Evolutionary conservation across 2,113 vertebrate genomes (phyloP).

Genomic region (Ciconia stormi): DNA sequence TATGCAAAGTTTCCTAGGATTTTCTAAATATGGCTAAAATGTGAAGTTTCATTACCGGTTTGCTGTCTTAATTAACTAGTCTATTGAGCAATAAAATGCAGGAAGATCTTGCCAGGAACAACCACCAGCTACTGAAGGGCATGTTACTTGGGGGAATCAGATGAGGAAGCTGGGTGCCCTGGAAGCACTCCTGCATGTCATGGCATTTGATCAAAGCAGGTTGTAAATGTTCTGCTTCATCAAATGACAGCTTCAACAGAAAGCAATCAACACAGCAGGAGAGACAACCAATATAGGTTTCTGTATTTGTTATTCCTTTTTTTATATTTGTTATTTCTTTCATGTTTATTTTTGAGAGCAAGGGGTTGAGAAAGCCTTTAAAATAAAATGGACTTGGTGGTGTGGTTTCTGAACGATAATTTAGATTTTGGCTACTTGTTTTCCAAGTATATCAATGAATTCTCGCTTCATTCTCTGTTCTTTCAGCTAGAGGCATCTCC

Average conservation of each 20-base stretch:
- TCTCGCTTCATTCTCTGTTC: background rate
- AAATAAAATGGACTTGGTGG: background rate
- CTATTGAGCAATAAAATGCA: background rate
- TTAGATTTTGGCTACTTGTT: background rate
- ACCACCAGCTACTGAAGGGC: background rate
- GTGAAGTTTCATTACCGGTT: background rate
- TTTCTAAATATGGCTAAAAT: conserved; percentile 8
- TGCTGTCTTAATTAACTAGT: background rate
- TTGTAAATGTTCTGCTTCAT: background rate
- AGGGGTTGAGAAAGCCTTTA: background rate
- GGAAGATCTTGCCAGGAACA: background rate
- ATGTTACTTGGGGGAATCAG: background rate
- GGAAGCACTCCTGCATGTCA: background rate
- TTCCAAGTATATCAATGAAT: background rate
- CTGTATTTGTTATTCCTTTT: background rate
- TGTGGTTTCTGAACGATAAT: background rate
- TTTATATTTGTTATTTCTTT: background rate
- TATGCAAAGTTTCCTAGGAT: background rate
- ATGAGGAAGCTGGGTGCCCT: background rate
- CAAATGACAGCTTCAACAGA: background rate
- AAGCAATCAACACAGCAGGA: background rate
- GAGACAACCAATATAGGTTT: background rate
- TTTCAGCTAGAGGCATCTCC: background rate
- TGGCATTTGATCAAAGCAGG: background rate
- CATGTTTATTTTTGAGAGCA: background rate